Conservation (phyloP, 2,113 vertebrate species). For the Boleophthalmus pectinirostris region DNA sequence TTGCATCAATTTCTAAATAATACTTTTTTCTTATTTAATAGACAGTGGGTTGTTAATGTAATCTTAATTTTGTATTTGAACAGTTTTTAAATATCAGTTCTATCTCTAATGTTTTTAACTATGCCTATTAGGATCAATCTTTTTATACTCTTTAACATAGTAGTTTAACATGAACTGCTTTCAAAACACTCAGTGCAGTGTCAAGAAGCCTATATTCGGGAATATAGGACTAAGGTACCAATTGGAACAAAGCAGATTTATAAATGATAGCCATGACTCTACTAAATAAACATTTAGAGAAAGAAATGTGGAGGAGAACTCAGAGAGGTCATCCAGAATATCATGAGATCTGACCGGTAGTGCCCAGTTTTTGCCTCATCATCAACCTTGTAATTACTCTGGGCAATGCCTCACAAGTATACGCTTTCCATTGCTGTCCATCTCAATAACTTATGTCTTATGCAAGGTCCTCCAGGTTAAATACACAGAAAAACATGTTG, state of each 20-base stretch:
- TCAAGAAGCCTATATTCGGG: neutral
- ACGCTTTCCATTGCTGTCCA: neutral
- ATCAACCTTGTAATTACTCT: too few relatives aligned
- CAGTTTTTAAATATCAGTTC: neutral
- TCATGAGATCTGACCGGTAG: neutral
- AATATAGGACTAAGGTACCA: neutral
- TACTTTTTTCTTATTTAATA: neutral
- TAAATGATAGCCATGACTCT: too few relatives aligned
- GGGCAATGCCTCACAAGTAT: neutral
- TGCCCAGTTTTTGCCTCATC: neutral
- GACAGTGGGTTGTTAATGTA: neutral
- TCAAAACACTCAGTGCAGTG: neutral
- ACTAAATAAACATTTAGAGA: neutral
- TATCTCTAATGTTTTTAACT: neutral
- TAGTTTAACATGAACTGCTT: neutral
- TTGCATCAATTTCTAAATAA: neutral
- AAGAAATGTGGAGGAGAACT: neutral
- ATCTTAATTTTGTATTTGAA: neutral
- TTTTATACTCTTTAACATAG: neutral
- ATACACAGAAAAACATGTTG: neutral
- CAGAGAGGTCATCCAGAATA: conserved; percentile 3
- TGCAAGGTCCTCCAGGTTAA: neutral
- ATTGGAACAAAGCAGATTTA: too few relatives aligned
- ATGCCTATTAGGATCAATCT: neutral
- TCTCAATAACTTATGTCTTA: neutral